phyloP scores from a whole-genome alignment of 2,888 invertebrate species.

The Bombyx huttoni region DNA sequence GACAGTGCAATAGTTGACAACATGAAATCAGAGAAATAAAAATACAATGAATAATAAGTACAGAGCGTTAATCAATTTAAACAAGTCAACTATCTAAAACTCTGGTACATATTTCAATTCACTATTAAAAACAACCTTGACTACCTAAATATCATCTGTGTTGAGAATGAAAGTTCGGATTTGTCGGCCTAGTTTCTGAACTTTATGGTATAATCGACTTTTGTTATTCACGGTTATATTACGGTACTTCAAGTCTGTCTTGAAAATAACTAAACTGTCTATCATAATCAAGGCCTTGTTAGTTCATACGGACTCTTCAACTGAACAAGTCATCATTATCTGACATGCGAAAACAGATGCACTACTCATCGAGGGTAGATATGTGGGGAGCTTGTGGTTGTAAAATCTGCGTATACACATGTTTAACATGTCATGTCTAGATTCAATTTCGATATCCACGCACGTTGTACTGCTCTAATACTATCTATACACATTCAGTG shows the following conservation, averaged over 20 bases:
- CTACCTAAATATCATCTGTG: no score
- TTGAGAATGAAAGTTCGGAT: slow-evolving; percentile 16
- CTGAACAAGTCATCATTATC: slow-evolving; percentile 20
- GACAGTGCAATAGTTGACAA: no score
- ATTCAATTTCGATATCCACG: slow-evolving; percentile 15
- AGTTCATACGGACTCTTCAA: slow-evolving; percentile 20
- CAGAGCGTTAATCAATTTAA: no score
- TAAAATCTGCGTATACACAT: background rate
- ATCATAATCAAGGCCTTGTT: slow-evolving; percentile 44
- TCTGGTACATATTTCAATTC: no score
- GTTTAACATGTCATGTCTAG: background rate
- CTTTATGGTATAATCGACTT: background rate
- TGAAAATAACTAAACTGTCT: slow-evolving; percentile 32
- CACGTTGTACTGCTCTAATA: no score
- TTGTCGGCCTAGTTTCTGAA: slow-evolving; percentile 11
- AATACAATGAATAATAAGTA: no score
- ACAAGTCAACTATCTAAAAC: no score
- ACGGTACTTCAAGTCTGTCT: slow-evolving; percentile 14
- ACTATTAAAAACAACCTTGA: no score
- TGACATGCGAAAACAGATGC: slow-evolving; percentile 12
- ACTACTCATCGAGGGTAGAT: slow-evolving; percentile 7
- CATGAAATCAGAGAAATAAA: no score
- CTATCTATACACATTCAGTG: no score
- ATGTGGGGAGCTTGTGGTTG: background rate
- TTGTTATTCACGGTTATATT: background rate